phyloP scores from a whole-genome alignment of 2,888 invertebrate species.

The Cheilosia vulpina region DNA sequence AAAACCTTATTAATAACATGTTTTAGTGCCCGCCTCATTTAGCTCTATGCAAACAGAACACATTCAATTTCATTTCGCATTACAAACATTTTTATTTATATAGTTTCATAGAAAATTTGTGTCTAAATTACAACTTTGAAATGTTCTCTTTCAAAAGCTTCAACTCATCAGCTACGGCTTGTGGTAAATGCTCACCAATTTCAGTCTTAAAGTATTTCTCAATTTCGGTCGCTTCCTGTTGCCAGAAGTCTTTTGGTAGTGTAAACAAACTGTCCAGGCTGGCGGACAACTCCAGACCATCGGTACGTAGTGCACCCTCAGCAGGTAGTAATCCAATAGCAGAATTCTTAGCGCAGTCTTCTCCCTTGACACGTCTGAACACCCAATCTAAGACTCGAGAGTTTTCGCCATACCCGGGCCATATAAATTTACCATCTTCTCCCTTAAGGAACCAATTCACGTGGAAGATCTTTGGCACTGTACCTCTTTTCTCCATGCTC shows the following conservation, averaged over 20 bases:
- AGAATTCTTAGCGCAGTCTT: conserved; percentile 88
- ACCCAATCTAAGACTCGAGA: conserved; percentile 98
- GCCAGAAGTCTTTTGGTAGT: conserved; percentile 96
- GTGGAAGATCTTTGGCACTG: conserved; percentile 97
- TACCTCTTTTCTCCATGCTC: conserved; percentile 89
- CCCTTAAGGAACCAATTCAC: conserved; percentile 99
- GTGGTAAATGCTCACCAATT: conserved; percentile 93
- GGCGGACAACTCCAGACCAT: conserved; percentile 87
- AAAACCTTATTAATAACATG: too few relatives aligned
- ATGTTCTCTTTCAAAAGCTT: conserved; percentile 85
- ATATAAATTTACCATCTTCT: conserved; percentile 93
- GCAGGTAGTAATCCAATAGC: conserved; percentile 90
- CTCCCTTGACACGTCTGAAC: conserved; percentile 92
- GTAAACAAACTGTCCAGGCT: conserved; percentile 92
- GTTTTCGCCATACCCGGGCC: conserved; percentile 99
- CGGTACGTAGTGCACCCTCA: conserved; percentile 87
- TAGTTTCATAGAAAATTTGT: conserved; percentile 82
- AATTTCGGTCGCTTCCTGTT: conserved; percentile 91
- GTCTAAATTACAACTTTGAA: conserved; percentile 43
- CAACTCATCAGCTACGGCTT: conserved; percentile 89
- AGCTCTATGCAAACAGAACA: not conserved
- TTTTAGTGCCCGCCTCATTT: too few relatives aligned
- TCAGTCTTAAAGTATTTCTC: conserved; percentile 95
- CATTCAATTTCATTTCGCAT: conserved; percentile 79
- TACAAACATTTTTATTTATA: conserved; percentile 84